phyloP scores from a whole-genome alignment of 2,113 vertebrate genomes.

The Podocnemis expansa region DNA sequence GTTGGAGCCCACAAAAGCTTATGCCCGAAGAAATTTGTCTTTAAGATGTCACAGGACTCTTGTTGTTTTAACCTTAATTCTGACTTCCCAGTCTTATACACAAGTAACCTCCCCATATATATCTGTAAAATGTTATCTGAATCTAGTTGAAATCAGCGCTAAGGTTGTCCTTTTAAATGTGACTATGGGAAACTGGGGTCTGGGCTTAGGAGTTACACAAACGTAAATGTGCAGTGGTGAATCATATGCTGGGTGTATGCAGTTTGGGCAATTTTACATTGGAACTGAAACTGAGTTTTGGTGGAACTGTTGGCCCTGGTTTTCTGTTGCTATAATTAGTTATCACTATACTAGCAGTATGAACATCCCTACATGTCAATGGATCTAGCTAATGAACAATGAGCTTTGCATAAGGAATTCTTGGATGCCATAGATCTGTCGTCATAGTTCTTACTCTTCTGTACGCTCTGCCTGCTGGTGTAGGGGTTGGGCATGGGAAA shows the following conservation, averaged over 20 bases:
- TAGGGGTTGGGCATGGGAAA: neutral
- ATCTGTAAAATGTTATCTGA: neutral
- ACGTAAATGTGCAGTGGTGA: neutral
- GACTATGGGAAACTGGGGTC: neutral
- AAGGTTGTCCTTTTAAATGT: neutral
- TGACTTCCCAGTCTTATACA: neutral
- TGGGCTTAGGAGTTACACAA: neutral
- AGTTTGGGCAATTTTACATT: neutral
- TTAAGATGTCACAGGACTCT: too few relatives aligned
- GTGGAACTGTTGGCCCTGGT: neutral
- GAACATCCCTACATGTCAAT: neutral
- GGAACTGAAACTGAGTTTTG: neutral
- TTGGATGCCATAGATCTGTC: neutral
- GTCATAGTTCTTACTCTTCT: neutral
- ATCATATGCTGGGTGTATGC: neutral
- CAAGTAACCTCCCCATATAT: neutral
- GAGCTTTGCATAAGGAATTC: neutral
- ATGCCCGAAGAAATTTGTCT: too few relatives aligned
- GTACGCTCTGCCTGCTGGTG: neutral
- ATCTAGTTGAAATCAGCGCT: neutral
- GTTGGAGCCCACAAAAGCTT: too few relatives aligned
- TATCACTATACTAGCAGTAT: neutral
- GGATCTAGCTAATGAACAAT: neutral
- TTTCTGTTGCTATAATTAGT: neutral
- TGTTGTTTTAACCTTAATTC: neutral